These are phyloP conservation scores for Sycophila sp. DNA, from an alignment of 1,140 invertebrate genomes.

Conservation along the genomic window DNA sequence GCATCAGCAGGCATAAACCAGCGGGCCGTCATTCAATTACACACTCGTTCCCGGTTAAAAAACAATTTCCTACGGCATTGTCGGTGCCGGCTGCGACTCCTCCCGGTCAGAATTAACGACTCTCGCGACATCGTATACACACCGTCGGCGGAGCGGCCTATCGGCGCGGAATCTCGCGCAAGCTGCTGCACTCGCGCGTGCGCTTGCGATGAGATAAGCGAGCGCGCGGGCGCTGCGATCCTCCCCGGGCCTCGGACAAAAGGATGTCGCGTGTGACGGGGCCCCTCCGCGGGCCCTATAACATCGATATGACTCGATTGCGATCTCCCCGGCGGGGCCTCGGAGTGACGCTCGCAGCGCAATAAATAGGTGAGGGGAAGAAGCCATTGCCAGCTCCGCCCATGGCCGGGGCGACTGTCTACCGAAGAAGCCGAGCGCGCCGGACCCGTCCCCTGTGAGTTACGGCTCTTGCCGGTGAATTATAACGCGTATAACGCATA, in stretches of 20 bases:
- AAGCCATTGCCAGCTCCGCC: slow-evolving; percentile 52
- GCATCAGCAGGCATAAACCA: no score
- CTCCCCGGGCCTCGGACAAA: no score
- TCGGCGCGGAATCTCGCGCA: neutral
- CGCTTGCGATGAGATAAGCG: slow-evolving; percentile 17
- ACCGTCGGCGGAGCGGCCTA: neutral
- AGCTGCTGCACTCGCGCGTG: no score
- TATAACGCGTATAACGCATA: slow-evolving; percentile 61
- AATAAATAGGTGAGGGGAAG: slow-evolving; percentile 52
- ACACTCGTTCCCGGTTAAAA: neutral
- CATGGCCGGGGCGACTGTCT: slow-evolving; percentile 50
- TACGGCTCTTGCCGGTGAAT: slow-evolving; percentile 58
- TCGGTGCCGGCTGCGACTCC: neutral
- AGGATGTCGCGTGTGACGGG: slow-evolving; percentile 1
- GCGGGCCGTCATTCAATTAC: slow-evolving; percentile 11
- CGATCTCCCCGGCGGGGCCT: slow-evolving; percentile 19
- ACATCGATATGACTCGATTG: slow-evolving; percentile 40
- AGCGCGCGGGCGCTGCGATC: no score
- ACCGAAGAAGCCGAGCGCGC: slow-evolving; percentile 58
- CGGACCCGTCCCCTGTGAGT: slow-evolving; percentile 50
- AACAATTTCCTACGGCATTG: slow-evolving; percentile 14
- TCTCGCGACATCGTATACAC: slow-evolving; percentile 11
- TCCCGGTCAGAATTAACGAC: slow-evolving; percentile 9
- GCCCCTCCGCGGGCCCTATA: slow-evolving; percentile 8
- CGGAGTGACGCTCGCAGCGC: slow-evolving; percentile 38